Evolutionary conservation across 1,140 invertebrate species (phyloP), one percentile per base, ranked within the genome.

Genomic region (Ceratoteleas bidentatus): DNA sequence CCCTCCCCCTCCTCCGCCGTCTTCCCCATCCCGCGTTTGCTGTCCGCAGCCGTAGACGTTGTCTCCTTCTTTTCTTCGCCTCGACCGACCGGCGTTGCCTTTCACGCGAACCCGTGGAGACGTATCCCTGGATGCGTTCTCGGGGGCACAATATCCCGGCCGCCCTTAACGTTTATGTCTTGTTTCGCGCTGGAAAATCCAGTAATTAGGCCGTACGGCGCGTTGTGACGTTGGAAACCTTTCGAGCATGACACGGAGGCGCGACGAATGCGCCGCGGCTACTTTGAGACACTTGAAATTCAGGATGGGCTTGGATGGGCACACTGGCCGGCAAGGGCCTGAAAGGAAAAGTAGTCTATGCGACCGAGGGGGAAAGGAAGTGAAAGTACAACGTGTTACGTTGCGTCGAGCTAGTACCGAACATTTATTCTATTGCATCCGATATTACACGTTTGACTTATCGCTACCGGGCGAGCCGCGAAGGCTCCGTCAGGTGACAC

Each of bases 271-370:
- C 6, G 15, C 64, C 14, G 3, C 14, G 57, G 16, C 8, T 10
- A 53, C 68, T 81, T 78, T 54, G 45, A 53, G 72, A 43, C 69
- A 83, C 53, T 81, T 75, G 78, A 72, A 85, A 86, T 88, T 86
- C 82, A 83, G 60, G 84, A 89, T 89, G 85, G 88, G 83, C 84
- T 84, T 84, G 85, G 81, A 85, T 84, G 84, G 76, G 83, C 61
- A 84, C 54, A 40, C 11, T 80, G 84, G 84, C 78, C 86, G 89
- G 86, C 87, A 91, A 91, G 90, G 90, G 89, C 86, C 86, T 90
- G 90, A 91, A 91, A 91, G 90, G 89, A 91, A 91, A 91, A 91
- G 90, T 91, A 90, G 89, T 90, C 89, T 91, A 91, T 91, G 90
- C 86, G 85, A 89, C 74, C 76, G 88, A 86, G 84, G 87, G 85